Evolutionary conservation across 2,888 invertebrate species (phyloP).

Genomic region (Aleiodes alternator): DNA sequence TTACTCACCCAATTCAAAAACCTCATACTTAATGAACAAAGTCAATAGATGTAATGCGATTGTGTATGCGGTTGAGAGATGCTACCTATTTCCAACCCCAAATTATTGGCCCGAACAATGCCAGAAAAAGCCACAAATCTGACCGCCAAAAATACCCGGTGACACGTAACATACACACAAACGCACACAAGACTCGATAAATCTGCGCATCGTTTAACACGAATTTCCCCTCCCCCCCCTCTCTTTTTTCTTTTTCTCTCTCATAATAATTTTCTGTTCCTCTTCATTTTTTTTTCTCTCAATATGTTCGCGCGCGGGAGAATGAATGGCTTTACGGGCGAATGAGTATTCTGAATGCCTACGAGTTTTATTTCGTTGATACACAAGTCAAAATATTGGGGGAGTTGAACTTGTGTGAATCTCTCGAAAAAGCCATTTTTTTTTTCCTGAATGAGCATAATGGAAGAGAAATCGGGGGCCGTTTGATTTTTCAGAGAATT

Average conservation of each 20-base stretch:
- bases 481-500: constrained; percentile 44
- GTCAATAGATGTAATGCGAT: constrained; percentile 13
- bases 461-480: constrained; percentile 45
- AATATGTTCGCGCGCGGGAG: constrained; percentile 52
- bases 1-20: too few species aligned
- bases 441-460: constrained; percentile 11
- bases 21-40: not conserved
- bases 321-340: constrained; percentile 74
- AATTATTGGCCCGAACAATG: constrained; percentile 57
- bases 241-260: not conserved
- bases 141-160: constrained; percentile 63
- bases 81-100: not conserved
- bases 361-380: constrained; percentile 65
- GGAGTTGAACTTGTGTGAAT: constrained; percentile 64
- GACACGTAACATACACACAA: constrained; percentile 8
- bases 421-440: constrained; percentile 24
- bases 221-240: not conserved
- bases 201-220: constrained; percentile 60
- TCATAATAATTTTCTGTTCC: not conserved
- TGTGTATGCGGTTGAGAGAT: constrained; percentile 28
- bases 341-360: constrained; percentile 70
- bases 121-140: constrained; percentile 74
- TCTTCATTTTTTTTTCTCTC: constrained; percentile 27
- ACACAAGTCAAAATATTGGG: constrained; percentile 75
- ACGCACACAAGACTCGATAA: constrained; percentile 68